A percentile compares a stretch with the other conserved stretches of the same genome.
phyloP scores from a whole-genome alignment of 2,888 invertebrate species.

The Noctua comes region DNA sequence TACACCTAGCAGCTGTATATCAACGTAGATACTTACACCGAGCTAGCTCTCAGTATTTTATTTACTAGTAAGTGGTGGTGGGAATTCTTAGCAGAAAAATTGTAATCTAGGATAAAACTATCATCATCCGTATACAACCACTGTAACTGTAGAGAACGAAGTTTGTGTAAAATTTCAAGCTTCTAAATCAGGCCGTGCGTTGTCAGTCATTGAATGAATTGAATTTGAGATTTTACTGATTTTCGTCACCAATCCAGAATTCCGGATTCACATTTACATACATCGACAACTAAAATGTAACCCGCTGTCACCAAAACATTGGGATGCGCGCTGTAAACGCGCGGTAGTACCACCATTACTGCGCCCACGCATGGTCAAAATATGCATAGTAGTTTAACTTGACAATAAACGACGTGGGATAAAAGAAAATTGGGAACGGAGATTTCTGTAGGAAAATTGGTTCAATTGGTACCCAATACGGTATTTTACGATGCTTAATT shows the following conservation, averaged over 20 bases:
- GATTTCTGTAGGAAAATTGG: neutral
- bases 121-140: neutral
- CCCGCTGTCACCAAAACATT: slow-evolving; percentile 31
- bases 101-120: neutral
- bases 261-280: slow-evolving; percentile 24
- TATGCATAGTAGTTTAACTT: slow-evolving; percentile 24
- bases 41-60: neutral
- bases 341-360: slow-evolving; percentile 16
- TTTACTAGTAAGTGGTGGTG: neutral
- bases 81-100: neutral
- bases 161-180: neutral
- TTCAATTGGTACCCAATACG: neutral
- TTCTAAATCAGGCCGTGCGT: neutral
- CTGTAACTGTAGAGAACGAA: neutral
- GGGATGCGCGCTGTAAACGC: slow-evolving; percentile 34
- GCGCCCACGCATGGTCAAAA: slow-evolving; percentile 35
- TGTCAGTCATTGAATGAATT: neutral
- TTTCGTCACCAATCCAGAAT: neutral
- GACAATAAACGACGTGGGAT: slow-evolving; percentile 33
- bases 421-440: slow-evolving; percentile 20
- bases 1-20: neutral
- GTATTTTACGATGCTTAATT: neutral
- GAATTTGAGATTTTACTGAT: neutral
- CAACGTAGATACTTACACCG: neutral
- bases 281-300: slow-evolving; percentile 29